A percentile compares a stretch with the other conserved stretches of the same genome.
Evolutionary conservation across 35 echinoderm and acorn worm genomes (phyloP).

Genomic region (Lytechinus pictus): DNA sequence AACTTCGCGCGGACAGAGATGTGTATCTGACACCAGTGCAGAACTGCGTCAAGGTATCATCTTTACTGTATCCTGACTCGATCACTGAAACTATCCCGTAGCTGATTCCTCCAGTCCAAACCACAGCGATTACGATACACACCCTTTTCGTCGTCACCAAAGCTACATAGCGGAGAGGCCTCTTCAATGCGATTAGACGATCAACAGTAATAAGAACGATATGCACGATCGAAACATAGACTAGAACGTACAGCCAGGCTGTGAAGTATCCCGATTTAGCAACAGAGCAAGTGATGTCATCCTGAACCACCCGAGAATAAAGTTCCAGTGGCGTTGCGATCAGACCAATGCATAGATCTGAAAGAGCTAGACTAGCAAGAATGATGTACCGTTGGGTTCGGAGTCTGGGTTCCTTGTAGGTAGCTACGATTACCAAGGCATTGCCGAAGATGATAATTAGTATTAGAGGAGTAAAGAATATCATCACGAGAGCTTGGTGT

Average conservation of each 20-base stretch:
- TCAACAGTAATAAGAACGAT: slow-evolving; percentile 59
- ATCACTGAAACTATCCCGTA: slow-evolving; percentile 33
- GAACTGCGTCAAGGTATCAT: slow-evolving; percentile 18
- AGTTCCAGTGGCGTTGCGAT: slow-evolving; percentile 54
- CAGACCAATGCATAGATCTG: slow-evolving; percentile 60
- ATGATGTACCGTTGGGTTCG: slow-evolving; percentile 55
- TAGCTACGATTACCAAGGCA: slow-evolving; percentile 56
- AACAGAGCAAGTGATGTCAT: slow-evolving; percentile 49
- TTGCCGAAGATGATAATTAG: slow-evolving; percentile 56
- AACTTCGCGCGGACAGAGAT: neutral
- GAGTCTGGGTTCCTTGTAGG: slow-evolving; percentile 47
- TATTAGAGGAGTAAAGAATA: slow-evolving; percentile 29
- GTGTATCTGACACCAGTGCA: neutral
- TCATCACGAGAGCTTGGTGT: neutral
- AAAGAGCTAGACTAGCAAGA: slow-evolving; percentile 57
- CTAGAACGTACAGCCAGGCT: slow-evolving; percentile 45
- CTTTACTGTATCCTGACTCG: neutral
- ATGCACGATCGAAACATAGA: slow-evolving; percentile 54
- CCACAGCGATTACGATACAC: neutral
- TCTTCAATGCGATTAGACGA: slow-evolving; percentile 53
- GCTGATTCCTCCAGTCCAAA: neutral
- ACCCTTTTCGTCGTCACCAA: slow-evolving; percentile 36
- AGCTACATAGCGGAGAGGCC: slow-evolving; percentile 24
- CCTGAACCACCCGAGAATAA: slow-evolving; percentile 45
- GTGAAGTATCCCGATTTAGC: slow-evolving; percentile 48